Evolutionary conservation across 1,140 invertebrate genomes (phyloP).

Genomic region (Brachionus paranguensis): DNA sequence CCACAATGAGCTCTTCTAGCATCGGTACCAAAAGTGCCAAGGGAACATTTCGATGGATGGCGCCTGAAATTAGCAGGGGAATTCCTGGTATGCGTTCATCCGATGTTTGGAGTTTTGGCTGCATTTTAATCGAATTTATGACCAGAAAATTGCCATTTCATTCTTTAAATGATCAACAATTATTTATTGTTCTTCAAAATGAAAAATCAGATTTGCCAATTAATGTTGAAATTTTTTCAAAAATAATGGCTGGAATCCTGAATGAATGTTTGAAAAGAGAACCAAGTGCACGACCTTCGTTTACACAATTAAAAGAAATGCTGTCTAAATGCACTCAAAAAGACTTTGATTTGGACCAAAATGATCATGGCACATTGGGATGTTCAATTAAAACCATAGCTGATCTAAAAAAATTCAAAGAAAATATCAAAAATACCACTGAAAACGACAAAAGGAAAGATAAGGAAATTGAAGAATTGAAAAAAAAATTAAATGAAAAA

Average conservation of each 20-base stretch:
- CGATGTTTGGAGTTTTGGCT: conserved; percentile 26
- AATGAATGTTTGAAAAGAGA: neutral
- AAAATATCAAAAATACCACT: neutral
- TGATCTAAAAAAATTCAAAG: neutral
- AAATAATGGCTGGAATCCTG: neutral
- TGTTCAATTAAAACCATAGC: neutral
- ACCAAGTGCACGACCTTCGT: neutral
- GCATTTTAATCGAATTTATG: neutral
- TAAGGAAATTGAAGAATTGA: neutral
- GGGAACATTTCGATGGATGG: conserved; percentile 23
- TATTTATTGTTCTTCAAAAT: neutral
- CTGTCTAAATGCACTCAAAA: neutral
- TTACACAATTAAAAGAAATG: neutral
- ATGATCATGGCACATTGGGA: neutral
- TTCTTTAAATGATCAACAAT: neutral
- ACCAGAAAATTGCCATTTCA: neutral
- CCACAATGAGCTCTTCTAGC: neutral
- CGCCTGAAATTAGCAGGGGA: neutral
- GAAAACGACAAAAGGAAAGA: neutral
- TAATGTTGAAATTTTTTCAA: neutral
- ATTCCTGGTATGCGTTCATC: neutral
- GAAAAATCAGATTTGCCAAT: neutral
- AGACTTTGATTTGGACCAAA: neutral
- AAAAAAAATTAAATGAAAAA: neutral
- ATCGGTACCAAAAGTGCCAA: neutral